A percentile compares a stretch with the other conserved stretches of the same genome.
phyloP scores from a whole-genome alignment of 2,888 invertebrate species.

The Apeira syringaria region DNA sequence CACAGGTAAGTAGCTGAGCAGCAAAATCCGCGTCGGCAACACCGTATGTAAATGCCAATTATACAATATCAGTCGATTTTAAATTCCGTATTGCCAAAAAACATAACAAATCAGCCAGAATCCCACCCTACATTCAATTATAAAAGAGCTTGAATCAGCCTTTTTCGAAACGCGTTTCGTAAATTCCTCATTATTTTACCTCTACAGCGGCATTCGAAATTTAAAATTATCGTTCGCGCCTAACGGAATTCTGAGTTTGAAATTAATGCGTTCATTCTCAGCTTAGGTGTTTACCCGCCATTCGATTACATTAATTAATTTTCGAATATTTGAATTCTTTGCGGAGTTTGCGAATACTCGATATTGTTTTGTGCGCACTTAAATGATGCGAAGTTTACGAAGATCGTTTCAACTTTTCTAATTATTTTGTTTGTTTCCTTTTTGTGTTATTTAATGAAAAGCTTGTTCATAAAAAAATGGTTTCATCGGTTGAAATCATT shows the following conservation, averaged over 20 bases:
- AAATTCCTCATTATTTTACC: slow-evolving; percentile 28
- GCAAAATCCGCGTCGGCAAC: slow-evolving; percentile 26
- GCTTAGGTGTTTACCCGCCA: slow-evolving; percentile 34
- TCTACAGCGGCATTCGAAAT: slow-evolving; percentile 23
- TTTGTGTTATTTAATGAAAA: slow-evolving; percentile 18
- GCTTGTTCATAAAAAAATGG: slow-evolving; percentile 7
- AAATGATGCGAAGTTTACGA: slow-evolving; percentile 23
- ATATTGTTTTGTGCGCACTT: slow-evolving; percentile 31
- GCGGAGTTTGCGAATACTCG: slow-evolving; percentile 40
- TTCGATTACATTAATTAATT: slow-evolving; percentile 48
- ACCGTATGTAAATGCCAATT: slow-evolving; percentile 37
- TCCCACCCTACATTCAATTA: slow-evolving; percentile 18
- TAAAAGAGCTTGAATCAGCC: slow-evolving; percentile 20
- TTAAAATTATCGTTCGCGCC: slow-evolving; percentile 24
- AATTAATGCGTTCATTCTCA: slow-evolving; percentile 25
- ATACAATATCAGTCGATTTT: not conserved
- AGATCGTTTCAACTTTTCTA: slow-evolving; percentile 23
- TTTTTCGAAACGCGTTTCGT: slow-evolving; percentile 19
- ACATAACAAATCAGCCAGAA: slow-evolving; percentile 22
- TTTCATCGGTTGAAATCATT: no score
- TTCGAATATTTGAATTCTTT: slow-evolving; percentile 44
- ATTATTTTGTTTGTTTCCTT: slow-evolving; percentile 24
- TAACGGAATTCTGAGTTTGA: slow-evolving; percentile 23
- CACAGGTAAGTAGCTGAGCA: slow-evolving; percentile 62
- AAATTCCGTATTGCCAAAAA: not conserved